These are phyloP conservation scores for Gambusia yucatana DNA, from an alignment of 2,797 vertebrate genomes.

Conservation along the genomic window DNA sequence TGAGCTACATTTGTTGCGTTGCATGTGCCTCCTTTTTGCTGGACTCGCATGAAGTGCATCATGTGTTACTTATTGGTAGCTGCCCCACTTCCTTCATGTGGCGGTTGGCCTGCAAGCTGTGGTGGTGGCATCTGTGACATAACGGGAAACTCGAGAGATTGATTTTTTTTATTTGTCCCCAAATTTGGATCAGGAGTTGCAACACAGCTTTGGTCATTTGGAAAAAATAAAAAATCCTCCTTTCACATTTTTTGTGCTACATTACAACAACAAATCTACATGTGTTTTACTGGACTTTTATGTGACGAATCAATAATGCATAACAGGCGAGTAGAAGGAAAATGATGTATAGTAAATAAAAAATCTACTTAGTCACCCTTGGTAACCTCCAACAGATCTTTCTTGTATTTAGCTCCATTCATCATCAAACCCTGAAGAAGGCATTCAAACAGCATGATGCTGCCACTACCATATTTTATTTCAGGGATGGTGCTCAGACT, in stretches of 20 bases:
- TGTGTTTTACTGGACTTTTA: background rate
- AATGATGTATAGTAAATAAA: background rate
- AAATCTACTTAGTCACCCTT: background rate
- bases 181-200: slow-evolving; percentile 6
- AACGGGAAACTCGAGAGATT: slow-evolving; percentile 9
- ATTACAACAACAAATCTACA: background rate
- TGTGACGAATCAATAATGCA: background rate
- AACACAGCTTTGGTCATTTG: background rate
- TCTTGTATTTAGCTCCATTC: background rate
- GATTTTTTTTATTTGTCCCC: background rate
- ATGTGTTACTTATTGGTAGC: slow-evolving; percentile 14
- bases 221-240: background rate
- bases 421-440: background rate
- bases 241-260: background rate
- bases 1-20: background rate
- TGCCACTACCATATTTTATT: background rate
- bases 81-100: slow-evolving; percentile 16
- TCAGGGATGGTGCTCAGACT: background rate
- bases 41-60: slow-evolving; percentile 2
- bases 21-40: slow-evolving; percentile 1
- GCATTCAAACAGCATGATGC: background rate
- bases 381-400: background rate
- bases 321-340: background rate
- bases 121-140: slow-evolving; percentile 4
- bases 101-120: slow-evolving; percentile 4